Percentiles rank a stretch among this genome's conserved stretches.
Conservation (phyloP, 2,888 invertebrate genomes). For the Nemapogon koenigi region DNA sequence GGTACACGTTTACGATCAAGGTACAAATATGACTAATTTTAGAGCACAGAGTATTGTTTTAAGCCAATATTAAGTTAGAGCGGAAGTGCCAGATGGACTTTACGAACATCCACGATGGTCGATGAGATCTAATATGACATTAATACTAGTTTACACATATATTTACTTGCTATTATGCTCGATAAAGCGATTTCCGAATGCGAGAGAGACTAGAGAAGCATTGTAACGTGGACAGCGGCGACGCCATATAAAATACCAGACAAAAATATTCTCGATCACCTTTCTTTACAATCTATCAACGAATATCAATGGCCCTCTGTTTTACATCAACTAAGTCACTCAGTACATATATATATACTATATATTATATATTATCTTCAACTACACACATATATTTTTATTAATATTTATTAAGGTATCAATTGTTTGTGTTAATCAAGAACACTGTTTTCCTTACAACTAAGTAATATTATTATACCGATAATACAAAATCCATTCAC, state of each 20-base stretch:
- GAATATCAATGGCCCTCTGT: slow-evolving; percentile 61
- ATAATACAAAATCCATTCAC: slow-evolving; percentile 65
- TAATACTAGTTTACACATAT: slow-evolving; percentile 55
- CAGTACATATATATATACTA: slow-evolving; percentile 49
- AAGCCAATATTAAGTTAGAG: slow-evolving; percentile 7
- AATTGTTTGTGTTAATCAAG: slow-evolving; percentile 58
- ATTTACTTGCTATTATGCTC: slow-evolving; percentile 61
- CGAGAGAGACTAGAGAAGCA: slow-evolving; percentile 62
- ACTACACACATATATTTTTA: slow-evolving; percentile 1
- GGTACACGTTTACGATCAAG: slow-evolving; percentile 36
- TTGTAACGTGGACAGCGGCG: slow-evolving; percentile 30
- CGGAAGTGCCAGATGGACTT: too few species aligned
- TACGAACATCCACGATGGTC: too few species aligned
- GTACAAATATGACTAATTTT: slow-evolving; percentile 58
- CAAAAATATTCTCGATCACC: neutral
- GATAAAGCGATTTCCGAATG: slow-evolving; percentile 52
- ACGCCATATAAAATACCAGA: neutral
- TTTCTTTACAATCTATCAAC: slow-evolving; percentile 4
- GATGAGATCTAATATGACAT: slow-evolving; percentile 64
- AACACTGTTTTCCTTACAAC: slow-evolving; percentile 62
- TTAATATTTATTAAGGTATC: slow-evolving; percentile 53
- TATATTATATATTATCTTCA: slow-evolving; percentile 10
- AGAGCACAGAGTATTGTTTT: slow-evolving; percentile 58
- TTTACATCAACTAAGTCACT: slow-evolving; percentile 64
- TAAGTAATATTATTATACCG: slow-evolving; percentile 63